Evolutionary conservation across 2,113 vertebrate species (phyloP).

Genomic region (Dipodomys stephensi): DNA sequence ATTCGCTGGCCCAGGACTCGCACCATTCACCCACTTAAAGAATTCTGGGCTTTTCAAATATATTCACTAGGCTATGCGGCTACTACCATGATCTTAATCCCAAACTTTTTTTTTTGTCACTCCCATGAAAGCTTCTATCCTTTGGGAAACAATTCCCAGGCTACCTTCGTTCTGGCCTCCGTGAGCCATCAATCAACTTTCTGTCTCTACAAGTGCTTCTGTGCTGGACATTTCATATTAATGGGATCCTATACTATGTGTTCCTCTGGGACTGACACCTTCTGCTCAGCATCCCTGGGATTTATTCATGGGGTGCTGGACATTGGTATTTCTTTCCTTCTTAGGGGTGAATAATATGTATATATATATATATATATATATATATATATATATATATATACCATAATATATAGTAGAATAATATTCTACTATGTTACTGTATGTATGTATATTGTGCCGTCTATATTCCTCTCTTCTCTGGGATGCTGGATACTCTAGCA

Average conservation of each 20-base stretch:
- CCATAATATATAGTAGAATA: not conserved
- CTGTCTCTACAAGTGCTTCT: not conserved
- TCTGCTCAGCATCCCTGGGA: not conserved
- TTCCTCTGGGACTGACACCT: not conserved
- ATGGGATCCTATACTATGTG: no score
- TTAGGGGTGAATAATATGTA: no score
- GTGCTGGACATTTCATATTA: not conserved
- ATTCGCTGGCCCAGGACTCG: not conserved
- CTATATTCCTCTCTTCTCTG: not conserved
- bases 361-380: no score
- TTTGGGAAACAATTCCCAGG: no score
- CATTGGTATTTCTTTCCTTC: not conserved
- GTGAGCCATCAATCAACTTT: not conserved
- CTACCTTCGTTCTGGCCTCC: not conserved
- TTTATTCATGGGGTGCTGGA: no score
- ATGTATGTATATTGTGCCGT: rapidly evolving
- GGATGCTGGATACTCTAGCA: not conserved
- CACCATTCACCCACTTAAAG: not conserved
- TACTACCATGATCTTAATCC: not conserved
- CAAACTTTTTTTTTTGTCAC: not conserved
- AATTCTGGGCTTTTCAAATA: not conserved
- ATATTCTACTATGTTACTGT: not conserved
- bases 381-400: no score
- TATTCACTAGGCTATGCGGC: not conserved
- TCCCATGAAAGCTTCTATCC: rapidly evolving